Base-by-base conservation (phyloP, 2,797 vertebrate species). In the Natrix natrix region DNA sequence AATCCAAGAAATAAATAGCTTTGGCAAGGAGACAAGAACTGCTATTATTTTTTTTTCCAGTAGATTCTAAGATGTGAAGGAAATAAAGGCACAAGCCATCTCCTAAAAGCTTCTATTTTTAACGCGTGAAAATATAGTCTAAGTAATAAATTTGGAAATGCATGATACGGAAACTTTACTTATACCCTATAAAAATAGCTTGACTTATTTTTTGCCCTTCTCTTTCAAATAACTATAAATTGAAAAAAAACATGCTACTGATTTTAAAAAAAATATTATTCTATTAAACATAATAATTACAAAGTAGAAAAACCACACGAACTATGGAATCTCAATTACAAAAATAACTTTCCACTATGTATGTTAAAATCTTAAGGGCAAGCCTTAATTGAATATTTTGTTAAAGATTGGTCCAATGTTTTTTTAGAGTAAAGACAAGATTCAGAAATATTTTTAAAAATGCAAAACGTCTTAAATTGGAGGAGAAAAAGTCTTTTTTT, bases 1-100 rank as follows among this genome's bases (percentile, higher is more conserved):
- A 88, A 92, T 69, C 91, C 28, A 92, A 59, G 86, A 88, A 89
- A 91, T 61, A 91, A 61, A 88, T 55, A 83, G 48, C 16, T 32
- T 91, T 78, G 48, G 88, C 56, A 26, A 78, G 24, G 74, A 91
- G 66, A 86, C 2, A 54, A 22, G 48, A 59, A 74, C 32, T n/a
- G 52, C 32, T 22, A 17, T 17, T 88, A 43, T 88, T 93, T 78
- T 74, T 55, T 55, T 37, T 56, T 61, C 32, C 8, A 74, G 13
- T 48, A 11, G 13, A 83, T 88, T 16, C 66, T 37, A 91, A 60
- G 43, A 14, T 55, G 55, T 26, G 13, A 88, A 54, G 43, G 13
- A 93, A 78, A 91, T 54, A 57, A 57, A 32, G 32, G 11, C 24
- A 28, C 20, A 74, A 22, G 8, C 37, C 16, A 57, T 56, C 28